Percentiles rank a stretch among this genome's conserved stretches.
phyloP scores from a whole-genome alignment of 2,113 vertebrate species.

The Nymphicus hollandicus region DNA sequence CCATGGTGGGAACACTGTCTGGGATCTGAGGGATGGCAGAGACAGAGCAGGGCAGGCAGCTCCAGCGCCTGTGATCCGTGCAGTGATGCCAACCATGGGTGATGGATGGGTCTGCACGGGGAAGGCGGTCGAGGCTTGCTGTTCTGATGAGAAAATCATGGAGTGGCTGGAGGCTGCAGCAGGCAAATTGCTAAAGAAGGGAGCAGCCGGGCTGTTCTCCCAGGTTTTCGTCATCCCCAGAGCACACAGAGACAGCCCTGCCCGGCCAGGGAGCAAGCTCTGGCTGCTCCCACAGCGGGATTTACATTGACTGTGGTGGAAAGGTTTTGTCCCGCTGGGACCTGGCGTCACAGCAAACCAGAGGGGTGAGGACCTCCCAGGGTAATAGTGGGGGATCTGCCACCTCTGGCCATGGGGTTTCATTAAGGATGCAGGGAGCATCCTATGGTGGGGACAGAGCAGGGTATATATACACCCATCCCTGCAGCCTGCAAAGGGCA shows the following conservation, averaged over 20 bases:
- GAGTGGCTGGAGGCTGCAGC: background rate
- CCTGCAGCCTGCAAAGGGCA: background rate
- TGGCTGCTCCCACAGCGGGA: background rate
- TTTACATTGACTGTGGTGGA: background rate
- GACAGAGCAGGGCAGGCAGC: background rate
- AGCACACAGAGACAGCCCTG: rapidly evolving
- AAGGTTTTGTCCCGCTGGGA: background rate
- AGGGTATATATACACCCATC: background rate
- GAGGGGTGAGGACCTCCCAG: rapidly evolving
- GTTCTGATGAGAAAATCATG: conserved; percentile 47
- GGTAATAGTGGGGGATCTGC: background rate
- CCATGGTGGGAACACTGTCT: rapidly evolving
- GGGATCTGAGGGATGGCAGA: background rate
- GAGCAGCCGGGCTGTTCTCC: background rate
- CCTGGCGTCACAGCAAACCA: background rate
- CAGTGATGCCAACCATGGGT: rapidly evolving
- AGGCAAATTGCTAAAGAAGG: background rate
- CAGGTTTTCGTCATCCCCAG: background rate
- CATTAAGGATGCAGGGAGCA: background rate
- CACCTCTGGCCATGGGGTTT: background rate
- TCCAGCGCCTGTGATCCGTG: background rate
- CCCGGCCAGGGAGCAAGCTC: background rate
- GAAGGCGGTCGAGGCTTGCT: background rate
- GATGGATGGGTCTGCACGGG: background rate
- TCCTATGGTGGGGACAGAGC: rapidly evolving